These are phyloP conservation scores for Apis mellifera DNA, from an alignment of 1,140 invertebrate species.

Conservation along the genomic window Amel_HAv3.1 CM009936.2:14952001-14952500, in stretches of 20 bases:
- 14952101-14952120: slow-evolving; percentile 14
- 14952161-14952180: slow-evolving; percentile 59
- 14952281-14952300: slow-evolving; percentile 59
- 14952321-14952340: background rate
- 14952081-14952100: background rate
- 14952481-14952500: too few species aligned
- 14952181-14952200: slow-evolving; percentile 60
- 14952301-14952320: slow-evolving; percentile 63
- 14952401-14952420: background rate
- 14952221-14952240: slow-evolving; percentile 71
- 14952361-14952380: background rate
- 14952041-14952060: slow-evolving; percentile 40
- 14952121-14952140: background rate
- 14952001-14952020: background rate
- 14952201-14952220: slow-evolving; percentile 66
- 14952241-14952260: slow-evolving; percentile 68
- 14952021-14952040: background rate
- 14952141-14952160: background rate
- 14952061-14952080: slow-evolving; percentile 54
- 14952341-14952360: slow-evolving; percentile 23
- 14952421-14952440: too few species aligned
- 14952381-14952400: background rate
- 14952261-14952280: slow-evolving; percentile 59
- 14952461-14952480: too few species aligned
- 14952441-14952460: too few species aligned